These are phyloP conservation scores for Coecobrya sp. DNA, from an alignment of 2,888 invertebrate species.

Conservation along the genomic window DNA sequence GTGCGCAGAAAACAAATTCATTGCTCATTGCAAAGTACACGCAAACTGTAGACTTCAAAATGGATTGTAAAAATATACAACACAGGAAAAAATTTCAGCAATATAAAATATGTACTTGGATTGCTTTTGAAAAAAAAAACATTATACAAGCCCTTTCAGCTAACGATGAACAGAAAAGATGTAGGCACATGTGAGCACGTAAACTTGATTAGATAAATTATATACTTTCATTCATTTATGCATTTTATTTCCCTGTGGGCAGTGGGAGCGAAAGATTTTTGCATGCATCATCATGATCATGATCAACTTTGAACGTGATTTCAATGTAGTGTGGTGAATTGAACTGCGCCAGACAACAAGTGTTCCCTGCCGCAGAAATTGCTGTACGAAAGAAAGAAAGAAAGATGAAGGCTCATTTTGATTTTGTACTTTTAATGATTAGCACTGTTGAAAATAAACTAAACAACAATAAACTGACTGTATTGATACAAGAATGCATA, in stretches of 20 bases:
- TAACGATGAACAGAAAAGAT: slow-evolving; percentile 28
- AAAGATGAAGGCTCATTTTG: slow-evolving; percentile 33
- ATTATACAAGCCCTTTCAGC: slow-evolving; percentile 67
- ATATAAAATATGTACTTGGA: neutral
- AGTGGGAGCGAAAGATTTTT: slow-evolving; percentile 31
- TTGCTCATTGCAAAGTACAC: neutral
- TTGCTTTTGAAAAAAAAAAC: neutral
- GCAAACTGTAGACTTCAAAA: neutral
- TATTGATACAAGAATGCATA: slow-evolving; percentile 7
- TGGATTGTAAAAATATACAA: neutral
- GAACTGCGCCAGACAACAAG: neutral
- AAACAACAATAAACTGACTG: neutral
- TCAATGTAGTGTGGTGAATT: slow-evolving; percentile 11
- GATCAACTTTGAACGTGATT: slow-evolving; percentile 51
- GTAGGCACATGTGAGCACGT: slow-evolving; percentile 66
- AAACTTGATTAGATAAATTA: slow-evolving; percentile 79
- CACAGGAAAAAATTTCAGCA: neutral
- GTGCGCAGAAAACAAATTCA: neutral
- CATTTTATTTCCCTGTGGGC: slow-evolving; percentile 68
- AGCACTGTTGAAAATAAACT: slow-evolving; percentile 22
- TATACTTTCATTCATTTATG: slow-evolving; percentile 74
- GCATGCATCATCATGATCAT: slow-evolving; percentile 43
- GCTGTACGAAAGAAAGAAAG: slow-evolving; percentile 14
- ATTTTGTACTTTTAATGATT: slow-evolving; percentile 12
- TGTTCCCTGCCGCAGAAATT: neutral